Conservation (phyloP, 2,888 invertebrate species). For the Epinotia nisella region DNA sequence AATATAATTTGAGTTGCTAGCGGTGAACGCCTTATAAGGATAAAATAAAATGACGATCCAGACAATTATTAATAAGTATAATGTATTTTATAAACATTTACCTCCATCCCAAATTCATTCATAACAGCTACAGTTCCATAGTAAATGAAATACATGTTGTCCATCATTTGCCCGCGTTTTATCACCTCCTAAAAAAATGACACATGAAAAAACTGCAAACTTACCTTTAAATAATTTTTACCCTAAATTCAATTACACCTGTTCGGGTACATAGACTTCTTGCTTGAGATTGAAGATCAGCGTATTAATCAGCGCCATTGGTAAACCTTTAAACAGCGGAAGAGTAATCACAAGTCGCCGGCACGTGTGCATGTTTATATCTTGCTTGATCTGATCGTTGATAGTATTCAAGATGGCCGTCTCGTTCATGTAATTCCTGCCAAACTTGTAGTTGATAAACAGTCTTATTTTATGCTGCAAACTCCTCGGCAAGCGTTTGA, state of each 20-base stretch:
- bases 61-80: too few relatives aligned
- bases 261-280: conserved; percentile 84
- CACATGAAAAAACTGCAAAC: too few relatives aligned
- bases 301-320: conserved; percentile 74
- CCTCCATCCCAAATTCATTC: conserved; percentile 84
- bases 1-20: too few relatives aligned
- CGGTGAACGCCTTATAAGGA: too few relatives aligned
- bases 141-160: conserved; percentile 85
- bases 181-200: conserved; percentile 75
- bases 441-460: conserved; percentile 67
- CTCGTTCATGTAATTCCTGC: conserved; percentile 67
- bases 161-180: conserved; percentile 78
- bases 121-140: conserved; percentile 85
- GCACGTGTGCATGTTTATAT: conserved; percentile 84
- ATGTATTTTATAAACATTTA: conserved; percentile 33
- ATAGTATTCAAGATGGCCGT: conserved; percentile 61
- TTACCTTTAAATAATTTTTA: not conserved
- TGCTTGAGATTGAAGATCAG: conserved; percentile 81
- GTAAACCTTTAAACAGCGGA: conserved; percentile 81
- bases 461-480: conserved; percentile 62
- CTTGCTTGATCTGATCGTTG: conserved; percentile 77
- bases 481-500: conserved; percentile 58
- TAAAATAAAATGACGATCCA: too few relatives aligned
- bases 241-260: conserved; percentile 59
- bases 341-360: conserved; percentile 82